Evolutionary conservation across 2,113 vertebrate genomes (phyloP).

Genomic region (Chlamydotis undulata): DNA sequence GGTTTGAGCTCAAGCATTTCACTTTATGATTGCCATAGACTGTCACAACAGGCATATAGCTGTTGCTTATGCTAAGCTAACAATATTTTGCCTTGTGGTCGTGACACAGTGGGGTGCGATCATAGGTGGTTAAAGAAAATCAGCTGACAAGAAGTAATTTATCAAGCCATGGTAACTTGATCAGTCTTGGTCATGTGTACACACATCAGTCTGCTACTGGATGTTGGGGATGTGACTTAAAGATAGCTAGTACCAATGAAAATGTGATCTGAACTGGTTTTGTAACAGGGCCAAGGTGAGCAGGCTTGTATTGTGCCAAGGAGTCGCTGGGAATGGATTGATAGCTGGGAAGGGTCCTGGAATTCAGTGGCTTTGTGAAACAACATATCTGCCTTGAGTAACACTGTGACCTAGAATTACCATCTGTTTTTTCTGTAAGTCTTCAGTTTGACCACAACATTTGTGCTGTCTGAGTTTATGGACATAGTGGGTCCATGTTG

Average conservation of each 20-base stretch:
- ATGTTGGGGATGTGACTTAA: neutral
- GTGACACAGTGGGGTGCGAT: neutral
- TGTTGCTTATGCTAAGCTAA: neutral
- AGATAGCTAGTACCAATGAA: neutral
- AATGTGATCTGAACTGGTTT: neutral
- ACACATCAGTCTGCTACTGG: neutral
- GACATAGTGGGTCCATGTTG: neutral
- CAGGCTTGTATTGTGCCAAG: neutral
- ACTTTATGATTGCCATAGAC: neutral
- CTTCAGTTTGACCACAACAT: neutral
- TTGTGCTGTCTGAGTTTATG: neutral
- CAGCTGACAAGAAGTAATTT: neutral
- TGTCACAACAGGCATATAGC: neutral
- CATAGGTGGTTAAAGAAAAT: neutral
- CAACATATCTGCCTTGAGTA: neutral
- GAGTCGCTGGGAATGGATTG: neutral
- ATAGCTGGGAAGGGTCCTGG: neutral
- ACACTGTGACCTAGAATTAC: neutral
- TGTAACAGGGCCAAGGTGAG: neutral
- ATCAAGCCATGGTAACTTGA: neutral
- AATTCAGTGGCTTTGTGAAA: neutral
- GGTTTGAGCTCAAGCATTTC: neutral
- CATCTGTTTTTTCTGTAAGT: accelerated
- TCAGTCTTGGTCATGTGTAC: neutral
- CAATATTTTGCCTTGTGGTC: neutral